Evolutionary conservation across 2,888 invertebrate genomes (phyloP), one percentile per base, ranked within the genome.

Genomic region (Acleris cristana): DNA sequence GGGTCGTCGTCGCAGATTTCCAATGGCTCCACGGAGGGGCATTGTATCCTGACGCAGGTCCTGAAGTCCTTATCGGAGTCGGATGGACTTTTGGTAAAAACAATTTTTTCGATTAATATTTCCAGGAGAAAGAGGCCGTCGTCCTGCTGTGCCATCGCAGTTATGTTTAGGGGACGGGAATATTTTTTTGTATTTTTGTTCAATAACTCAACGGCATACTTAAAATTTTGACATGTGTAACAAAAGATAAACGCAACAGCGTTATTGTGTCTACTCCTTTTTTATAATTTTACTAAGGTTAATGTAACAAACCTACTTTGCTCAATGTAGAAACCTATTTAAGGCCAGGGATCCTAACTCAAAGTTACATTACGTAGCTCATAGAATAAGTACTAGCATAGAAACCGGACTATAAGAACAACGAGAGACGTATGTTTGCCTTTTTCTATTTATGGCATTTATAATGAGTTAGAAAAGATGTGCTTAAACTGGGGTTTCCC

Each of bases 71-170:
- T 88, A 71, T 92, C 92, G 19, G 89, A 83, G 70, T 91, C 89
- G 74, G 90, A 89, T 23, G 91, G 91, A 70, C 83, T 87, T 75
- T 88, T 89, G 4, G 78, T 69, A 71, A 93, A 90, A 57, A 85
- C 74, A 18, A 93, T 80, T 74, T 90, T 93, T 71, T 95, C 95
- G 18, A 95, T 92, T 12, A 95, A 85, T 74, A 95, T 95, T 80
- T 95, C 95, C 59, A 95, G 84, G 16, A 95, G 89, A 79, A 95
- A 95, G 53, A 95, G 87, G 69, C 94, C 92, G 75, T 94, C 94
- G 65, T 93, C 93, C 55, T 93, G 89, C 76, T 92, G 90, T 70
- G 83, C 74, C 89, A 89, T 90, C 70, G 69, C 75, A 70, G 69
- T 30, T 65, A 69, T 66, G 73, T 72, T 74, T 71, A 72, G 84